phyloP scores from a whole-genome alignment of 2,113 vertebrate species.

The Poecile atricapillus region DNA sequence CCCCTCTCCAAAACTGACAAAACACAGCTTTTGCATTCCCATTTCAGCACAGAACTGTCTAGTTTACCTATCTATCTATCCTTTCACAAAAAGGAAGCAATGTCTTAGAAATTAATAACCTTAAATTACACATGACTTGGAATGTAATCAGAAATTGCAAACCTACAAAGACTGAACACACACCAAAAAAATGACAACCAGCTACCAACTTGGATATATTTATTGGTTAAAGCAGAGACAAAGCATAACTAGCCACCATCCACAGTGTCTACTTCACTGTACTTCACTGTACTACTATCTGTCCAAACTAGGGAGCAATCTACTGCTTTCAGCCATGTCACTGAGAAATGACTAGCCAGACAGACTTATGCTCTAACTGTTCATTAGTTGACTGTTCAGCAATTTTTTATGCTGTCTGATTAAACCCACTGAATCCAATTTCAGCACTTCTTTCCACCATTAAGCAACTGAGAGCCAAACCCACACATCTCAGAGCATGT shows the following conservation, averaged over 20 bases:
- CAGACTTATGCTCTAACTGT: background rate
- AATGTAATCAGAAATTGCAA: background rate
- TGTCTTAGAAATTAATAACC: background rate
- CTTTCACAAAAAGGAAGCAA: background rate
- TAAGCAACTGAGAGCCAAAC: background rate
- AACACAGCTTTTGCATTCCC: background rate
- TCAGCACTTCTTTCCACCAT: background rate
- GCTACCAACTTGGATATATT: background rate
- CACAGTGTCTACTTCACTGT: background rate
- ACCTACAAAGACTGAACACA: background rate
- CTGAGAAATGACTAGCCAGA: background rate
- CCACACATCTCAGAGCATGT: accelerated
- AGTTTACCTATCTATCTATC: accelerated
- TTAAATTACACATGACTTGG: background rate
- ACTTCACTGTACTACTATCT: too few species aligned
- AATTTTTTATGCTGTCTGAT: background rate
- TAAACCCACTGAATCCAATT: background rate
- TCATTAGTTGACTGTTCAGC: background rate
- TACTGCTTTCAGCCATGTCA: background rate
- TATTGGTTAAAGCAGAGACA: background rate
- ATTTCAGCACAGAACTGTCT: background rate
- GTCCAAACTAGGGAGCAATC: background rate
- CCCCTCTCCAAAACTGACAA: background rate
- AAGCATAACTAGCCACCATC: background rate
- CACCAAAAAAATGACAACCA: background rate